A percentile compares a stretch with the other conserved stretches of the same genome.
These are phyloP conservation scores for Pseudococcus jackbeardsleyi DNA, from an alignment of 2,888 invertebrate species.

Conservation along the genomic window DNA sequence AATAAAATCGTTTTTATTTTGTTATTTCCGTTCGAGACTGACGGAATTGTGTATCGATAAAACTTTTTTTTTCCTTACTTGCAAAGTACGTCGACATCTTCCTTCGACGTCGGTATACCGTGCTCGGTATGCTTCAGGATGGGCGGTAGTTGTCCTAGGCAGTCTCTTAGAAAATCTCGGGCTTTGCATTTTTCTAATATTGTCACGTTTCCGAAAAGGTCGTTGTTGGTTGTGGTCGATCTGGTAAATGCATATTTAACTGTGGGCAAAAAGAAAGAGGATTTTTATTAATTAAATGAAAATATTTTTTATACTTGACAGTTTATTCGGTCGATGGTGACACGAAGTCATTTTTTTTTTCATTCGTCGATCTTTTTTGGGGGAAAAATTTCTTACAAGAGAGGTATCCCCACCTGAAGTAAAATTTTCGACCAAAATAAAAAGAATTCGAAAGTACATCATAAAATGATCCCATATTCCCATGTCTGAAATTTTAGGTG, in stretches of 20 bases:
- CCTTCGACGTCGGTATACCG: conserved; percentile 68
- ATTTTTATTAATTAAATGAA: neutral
- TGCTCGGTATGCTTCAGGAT: conserved; percentile 67
- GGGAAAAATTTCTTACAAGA: too few species aligned
- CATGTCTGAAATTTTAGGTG: too few species aligned
- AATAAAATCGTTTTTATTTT: conserved; percentile 47
- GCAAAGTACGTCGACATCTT: conserved; percentile 68
- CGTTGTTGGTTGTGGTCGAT: neutral
- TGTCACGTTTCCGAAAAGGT: conserved; percentile 35
- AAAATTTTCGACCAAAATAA: too few species aligned
- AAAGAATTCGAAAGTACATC: too few species aligned
- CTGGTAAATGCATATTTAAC: neutral
- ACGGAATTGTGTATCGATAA: neutral
- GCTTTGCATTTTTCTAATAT: conserved; percentile 58
- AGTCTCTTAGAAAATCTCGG: conserved; percentile 49
- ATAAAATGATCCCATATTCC: too few species aligned
- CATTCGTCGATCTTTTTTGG: too few species aligned
- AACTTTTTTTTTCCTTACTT: conserved; percentile 66
- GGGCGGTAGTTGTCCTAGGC: conserved; percentile 57
- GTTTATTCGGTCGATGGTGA: too few species aligned
- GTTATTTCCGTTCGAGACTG: conserved; percentile 6
- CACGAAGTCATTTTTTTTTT: too few species aligned
- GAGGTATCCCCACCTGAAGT: too few species aligned
- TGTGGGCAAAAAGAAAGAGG: neutral
- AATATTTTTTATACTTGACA: too few species aligned